Conservation (phyloP, 2,797 vertebrate species). For the Malacoraja senta region DNA sequence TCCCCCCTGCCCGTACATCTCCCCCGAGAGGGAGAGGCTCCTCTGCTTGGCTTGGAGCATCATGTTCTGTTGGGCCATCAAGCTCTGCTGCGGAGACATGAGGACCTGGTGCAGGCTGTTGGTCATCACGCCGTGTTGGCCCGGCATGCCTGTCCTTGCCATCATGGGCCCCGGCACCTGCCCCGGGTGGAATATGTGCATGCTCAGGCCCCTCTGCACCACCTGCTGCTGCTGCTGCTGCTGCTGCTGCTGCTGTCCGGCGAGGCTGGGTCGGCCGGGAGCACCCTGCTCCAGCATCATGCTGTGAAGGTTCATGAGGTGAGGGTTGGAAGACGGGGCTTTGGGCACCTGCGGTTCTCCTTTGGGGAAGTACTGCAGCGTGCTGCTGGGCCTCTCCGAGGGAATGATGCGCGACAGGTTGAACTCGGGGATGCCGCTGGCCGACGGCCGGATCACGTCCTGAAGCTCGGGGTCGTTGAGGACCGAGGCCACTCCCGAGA, state of each 20-base stretch:
- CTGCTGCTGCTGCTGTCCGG: conserved; percentile 71
- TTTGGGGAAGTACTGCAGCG: conserved; percentile 96
- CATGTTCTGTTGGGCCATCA: conserved; percentile 87
- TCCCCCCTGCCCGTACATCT: conserved; percentile 80
- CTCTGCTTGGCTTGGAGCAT: conserved; percentile 94
- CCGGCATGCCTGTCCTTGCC: conserved; percentile 83
- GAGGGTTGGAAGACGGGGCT: conserved; percentile 73
- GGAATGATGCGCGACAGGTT: conserved; percentile 97
- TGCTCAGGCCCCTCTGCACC: conserved; percentile 67
- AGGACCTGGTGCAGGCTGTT: conserved; percentile 61
- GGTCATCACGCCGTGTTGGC: conserved; percentile 79
- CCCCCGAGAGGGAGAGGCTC: conserved; percentile 73
- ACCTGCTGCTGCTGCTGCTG: conserved; percentile 59
- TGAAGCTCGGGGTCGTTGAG: conserved; percentile 86
- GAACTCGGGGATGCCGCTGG: conserved; percentile 91
- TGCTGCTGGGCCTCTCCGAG: conserved; percentile 95
- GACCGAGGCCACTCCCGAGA: conserved; percentile 60
- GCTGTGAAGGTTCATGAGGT: conserved; percentile 93
- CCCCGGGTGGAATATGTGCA: conserved; percentile 77
- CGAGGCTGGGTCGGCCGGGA: conserved; percentile 72
- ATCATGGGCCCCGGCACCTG: conserved; percentile 70
- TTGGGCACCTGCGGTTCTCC: conserved; percentile 66
- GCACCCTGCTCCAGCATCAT: conserved; percentile 87
- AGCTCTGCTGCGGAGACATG: conserved; percentile 64
- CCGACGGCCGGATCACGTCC: conserved; percentile 85